Evolutionary conservation across 2,888 invertebrate genomes (phyloP).

Genomic region (Helleia helle): DNA sequence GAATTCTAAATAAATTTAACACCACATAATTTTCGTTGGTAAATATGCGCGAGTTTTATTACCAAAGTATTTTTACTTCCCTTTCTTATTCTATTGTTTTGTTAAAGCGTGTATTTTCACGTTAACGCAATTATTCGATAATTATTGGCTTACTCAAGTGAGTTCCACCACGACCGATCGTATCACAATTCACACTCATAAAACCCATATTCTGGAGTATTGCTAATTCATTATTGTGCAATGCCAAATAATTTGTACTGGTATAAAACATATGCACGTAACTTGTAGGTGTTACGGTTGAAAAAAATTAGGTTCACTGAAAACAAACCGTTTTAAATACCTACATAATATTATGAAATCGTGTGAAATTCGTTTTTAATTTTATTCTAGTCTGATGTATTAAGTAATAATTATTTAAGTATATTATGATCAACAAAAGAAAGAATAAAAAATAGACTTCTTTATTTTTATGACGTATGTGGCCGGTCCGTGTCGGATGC

Average conservation of each 20-base stretch:
- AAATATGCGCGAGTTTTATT: slow-evolving; percentile 10
- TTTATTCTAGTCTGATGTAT: too few relatives aligned
- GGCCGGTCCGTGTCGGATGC: too few relatives aligned
- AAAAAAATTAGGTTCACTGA: too few relatives aligned
- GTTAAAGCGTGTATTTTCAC: slow-evolving; percentile 67
- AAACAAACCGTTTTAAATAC: too few relatives aligned
- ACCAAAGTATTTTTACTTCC: slow-evolving; percentile 26
- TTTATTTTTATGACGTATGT: too few relatives aligned
- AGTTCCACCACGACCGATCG: slow-evolving; percentile 1
- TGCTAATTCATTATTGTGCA: not conserved
- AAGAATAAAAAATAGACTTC: too few relatives aligned
- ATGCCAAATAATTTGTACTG: not conserved
- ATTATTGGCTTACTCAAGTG: slow-evolving; percentile 67
- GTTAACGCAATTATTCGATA: slow-evolving; percentile 70
- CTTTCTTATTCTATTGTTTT: slow-evolving; percentile 60
- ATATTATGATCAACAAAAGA: too few relatives aligned
- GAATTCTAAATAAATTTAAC: slow-evolving; percentile 6
- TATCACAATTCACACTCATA: slow-evolving; percentile 1
- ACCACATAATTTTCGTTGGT: slow-evolving; percentile 2
- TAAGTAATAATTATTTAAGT: too few relatives aligned
- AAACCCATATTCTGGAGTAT: not conserved
- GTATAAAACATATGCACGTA: too few relatives aligned
- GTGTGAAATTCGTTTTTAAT: too few relatives aligned
- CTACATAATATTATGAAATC: too few relatives aligned
- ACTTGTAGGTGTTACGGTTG: too few relatives aligned